These are phyloP conservation scores for Tineola bisselliella DNA, from an alignment of 2,888 invertebrate species.

Conservation along the genomic window DNA sequence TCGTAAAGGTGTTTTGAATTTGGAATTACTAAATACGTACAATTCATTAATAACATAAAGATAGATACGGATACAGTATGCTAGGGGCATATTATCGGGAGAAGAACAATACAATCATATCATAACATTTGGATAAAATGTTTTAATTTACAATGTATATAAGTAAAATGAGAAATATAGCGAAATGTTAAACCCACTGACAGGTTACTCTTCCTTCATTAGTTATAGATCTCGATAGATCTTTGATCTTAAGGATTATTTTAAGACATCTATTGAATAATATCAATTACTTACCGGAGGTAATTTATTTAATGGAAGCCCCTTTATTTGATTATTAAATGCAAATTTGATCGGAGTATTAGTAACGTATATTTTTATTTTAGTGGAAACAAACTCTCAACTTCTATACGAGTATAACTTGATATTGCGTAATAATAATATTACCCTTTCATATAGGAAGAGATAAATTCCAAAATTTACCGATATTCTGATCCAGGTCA, in stretches of 20 bases:
- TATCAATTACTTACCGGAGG: not conserved
- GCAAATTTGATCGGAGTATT: not conserved
- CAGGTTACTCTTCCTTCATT: not conserved
- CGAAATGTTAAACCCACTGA: too few species aligned
- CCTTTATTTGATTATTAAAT: not conserved
- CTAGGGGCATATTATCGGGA: too few species aligned
- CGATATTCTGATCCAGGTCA: not conserved
- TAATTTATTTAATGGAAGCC: not conserved
- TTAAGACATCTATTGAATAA: not conserved
- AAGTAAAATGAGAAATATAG: too few species aligned
- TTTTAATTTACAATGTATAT: too few species aligned
- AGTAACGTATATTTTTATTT: too few species aligned
- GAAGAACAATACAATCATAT: too few species aligned
- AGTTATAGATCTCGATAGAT: not conserved
- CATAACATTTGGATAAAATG: too few species aligned
- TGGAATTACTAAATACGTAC: not conserved
- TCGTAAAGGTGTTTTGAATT: not conserved
- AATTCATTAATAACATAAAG: too few species aligned
- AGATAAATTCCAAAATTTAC: conserved; percentile 5
- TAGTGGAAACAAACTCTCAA: too few species aligned
- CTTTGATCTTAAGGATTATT: not conserved
- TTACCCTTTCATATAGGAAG: not conserved
- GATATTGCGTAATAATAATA: too few species aligned
- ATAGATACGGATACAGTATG: too few species aligned
- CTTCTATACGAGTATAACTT: not conserved